A percentile compares a stretch with the other conserved stretches of the same genome.
Evolutionary conservation across 37 sponge, comb jelly and placozoan species (phyloP).

Genomic region (Ianthella basta): DNA sequence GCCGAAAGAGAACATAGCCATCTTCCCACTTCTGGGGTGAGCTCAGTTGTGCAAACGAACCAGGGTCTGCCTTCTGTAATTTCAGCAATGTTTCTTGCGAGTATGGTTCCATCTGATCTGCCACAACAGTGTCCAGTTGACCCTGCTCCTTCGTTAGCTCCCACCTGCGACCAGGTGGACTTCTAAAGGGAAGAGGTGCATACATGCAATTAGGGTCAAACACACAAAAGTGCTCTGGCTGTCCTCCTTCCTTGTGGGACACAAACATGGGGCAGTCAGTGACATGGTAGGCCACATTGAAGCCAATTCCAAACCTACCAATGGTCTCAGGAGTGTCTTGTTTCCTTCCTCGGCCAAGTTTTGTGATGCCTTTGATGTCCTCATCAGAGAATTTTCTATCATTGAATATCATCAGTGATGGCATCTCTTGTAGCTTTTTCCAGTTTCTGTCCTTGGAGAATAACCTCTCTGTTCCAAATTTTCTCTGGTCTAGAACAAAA

Average conservation of each 20-base stretch:
- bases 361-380: constrained; percentile 74
- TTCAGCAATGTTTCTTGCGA: constrained; percentile 15
- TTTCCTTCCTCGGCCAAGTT: constrained; percentile 84
- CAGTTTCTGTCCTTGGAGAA: constrained; percentile 42
- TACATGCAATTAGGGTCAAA: constrained; percentile 66
- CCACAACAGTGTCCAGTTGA: constrained; percentile 10
- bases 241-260: constrained; percentile 38
- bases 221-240: constrained; percentile 68
- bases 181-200: background rate
- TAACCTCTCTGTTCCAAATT: constrained; percentile 30
- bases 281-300: constrained; percentile 86
- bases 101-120: constrained; percentile 66
- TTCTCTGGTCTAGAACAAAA: constrained; percentile 64
- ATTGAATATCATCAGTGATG: constrained; percentile 73
- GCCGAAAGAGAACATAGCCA: constrained; percentile 63
- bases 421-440: constrained; percentile 56
- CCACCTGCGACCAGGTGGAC: constrained; percentile 9
- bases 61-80: constrained; percentile 6
- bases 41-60: constrained; percentile 28
- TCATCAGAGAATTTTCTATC: constrained; percentile 67
- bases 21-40: constrained; percentile 5
- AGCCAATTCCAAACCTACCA: constrained; percentile 89
- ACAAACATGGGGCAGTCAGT: constrained; percentile 88
- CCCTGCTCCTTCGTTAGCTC: background rate
- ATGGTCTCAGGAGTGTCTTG: constrained; percentile 52